Base-by-base conservation (phyloP, 2,797 vertebrate species). In the Diplodus sargus region DNA sequence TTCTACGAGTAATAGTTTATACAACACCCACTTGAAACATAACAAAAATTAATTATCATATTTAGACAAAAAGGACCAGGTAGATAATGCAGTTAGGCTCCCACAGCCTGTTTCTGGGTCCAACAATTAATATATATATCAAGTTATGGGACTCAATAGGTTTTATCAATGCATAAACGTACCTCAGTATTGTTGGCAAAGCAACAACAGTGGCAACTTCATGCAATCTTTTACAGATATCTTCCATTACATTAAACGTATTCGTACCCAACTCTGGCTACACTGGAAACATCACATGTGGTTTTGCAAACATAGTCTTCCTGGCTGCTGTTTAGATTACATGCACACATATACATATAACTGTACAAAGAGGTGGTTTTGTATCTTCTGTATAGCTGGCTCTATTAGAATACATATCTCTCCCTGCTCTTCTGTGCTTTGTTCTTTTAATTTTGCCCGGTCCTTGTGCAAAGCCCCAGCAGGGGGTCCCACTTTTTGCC, bases 401-500 rank as follows among this genome's bases (percentile, higher is more conserved):
- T 86, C 69, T 68, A 78, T 70, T 63, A 87, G 66, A 87, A 78
- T 79, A 82, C 53, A 72, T 58, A 74, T 83, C 63, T 81, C 74
- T n/a, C 82, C 78, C 80, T 73, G 56, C 85, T 78, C 89, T 78
- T 84, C 79, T 77, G 72, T 86, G 84, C 85, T 90, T 92, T 92
- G 86, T 90, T 91, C 88, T 83, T 84, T 71, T 92, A 91, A 93
- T 90, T 92, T 94, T 58, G 65, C 90, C 84, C 59, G 34, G 88
- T 85, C 83, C 77, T 74, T 88, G 85, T 85, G 82, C 78, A 81
- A 81, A 73, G 79, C 70, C 86, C 69, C 89, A 87, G 91, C 84
- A 91, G 89, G 93, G 89, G 89, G 78, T 90, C 81, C 84, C 85
- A 86, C 79, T 91, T 91, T 91, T 91, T 85, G 86, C 83, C 88